Conservation (phyloP, 2,888 invertebrate species). For the Apamea anceps region DNA sequence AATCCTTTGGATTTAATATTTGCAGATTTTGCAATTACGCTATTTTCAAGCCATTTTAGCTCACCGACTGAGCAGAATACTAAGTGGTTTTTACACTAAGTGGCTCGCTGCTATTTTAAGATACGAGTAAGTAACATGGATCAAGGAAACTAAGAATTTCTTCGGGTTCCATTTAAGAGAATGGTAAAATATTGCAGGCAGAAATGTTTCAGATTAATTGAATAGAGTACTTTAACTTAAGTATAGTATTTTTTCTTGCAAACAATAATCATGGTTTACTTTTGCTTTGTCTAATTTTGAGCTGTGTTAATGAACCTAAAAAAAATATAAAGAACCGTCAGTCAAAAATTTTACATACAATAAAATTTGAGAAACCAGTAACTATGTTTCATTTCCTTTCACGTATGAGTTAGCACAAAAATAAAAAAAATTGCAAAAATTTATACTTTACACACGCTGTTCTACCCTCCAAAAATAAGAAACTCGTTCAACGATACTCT, state of each 20-base stretch:
- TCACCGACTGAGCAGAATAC: slow-evolving; percentile 40
- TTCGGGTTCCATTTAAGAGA: slow-evolving; percentile 21
- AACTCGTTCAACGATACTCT: slow-evolving; percentile 23
- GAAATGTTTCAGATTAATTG: slow-evolving; percentile 8
- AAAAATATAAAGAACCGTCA: not conserved
- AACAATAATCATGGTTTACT: not conserved
- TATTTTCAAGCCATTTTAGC: slow-evolving; percentile 44
- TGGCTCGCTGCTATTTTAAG: slow-evolving; percentile 41
- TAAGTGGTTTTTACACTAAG: slow-evolving; percentile 51
- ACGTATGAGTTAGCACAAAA: not conserved
- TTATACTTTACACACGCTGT: not conserved
- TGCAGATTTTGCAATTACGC: slow-evolving; percentile 28
- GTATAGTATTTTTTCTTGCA: not conserved
- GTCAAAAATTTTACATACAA: not conserved
- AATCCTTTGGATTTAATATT: slow-evolving; percentile 30
- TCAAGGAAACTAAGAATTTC: slow-evolving; percentile 34
- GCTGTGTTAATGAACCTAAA: not conserved
- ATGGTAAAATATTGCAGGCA: slow-evolving; percentile 14
- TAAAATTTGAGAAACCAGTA: not conserved
- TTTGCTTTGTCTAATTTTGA: slow-evolving; percentile 4
- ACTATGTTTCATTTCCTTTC: not conserved
- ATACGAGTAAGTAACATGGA: slow-evolving; percentile 34
- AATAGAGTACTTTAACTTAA: not conserved
- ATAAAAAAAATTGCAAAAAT: slow-evolving; percentile 4
- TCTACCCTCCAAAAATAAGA: slow-evolving; percentile 9